A percentile compares a stretch with the other conserved stretches of the same genome.
phyloP scores from a whole-genome alignment of 2,888 invertebrate genomes.

The Pterostichus niger region DNA sequence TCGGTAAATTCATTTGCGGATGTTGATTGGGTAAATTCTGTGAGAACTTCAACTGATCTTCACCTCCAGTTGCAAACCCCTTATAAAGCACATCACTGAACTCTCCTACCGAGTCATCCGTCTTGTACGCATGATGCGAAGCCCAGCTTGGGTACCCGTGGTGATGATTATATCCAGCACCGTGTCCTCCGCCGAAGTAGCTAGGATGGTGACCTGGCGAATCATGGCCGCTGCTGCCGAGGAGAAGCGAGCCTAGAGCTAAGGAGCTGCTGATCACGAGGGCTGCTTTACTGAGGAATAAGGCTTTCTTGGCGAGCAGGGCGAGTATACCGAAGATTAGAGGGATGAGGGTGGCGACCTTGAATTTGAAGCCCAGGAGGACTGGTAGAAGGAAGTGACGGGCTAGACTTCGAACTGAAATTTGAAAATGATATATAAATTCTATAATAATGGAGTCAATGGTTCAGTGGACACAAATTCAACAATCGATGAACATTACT shows the following conservation, averaged over 20 bases:
- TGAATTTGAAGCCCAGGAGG: conserved; percentile 89
- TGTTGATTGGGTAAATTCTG: not conserved
- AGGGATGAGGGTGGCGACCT: conserved; percentile 86
- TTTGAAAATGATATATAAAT: conserved; percentile 22
- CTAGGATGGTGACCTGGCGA: conserved; percentile 72
- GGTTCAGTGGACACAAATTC: no score
- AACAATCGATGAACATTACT: no score
- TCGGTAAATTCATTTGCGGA: not conserved
- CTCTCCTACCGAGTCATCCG: conserved; percentile 46
- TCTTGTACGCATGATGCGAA: conserved; percentile 58
- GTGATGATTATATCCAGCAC: conserved; percentile 67
- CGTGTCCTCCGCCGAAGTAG: conserved; percentile 72
- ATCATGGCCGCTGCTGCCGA: conserved; percentile 75
- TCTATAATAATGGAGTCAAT: no score
- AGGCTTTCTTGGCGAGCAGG: conserved; percentile 87
- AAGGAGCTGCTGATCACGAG: conserved; percentile 85
- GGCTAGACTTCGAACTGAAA: conserved; percentile 86
- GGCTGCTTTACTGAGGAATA: conserved; percentile 87
- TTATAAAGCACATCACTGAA: conserved; percentile 51
- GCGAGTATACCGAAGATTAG: conserved; percentile 85
- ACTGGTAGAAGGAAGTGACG: conserved; percentile 88
- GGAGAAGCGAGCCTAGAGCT: conserved; percentile 78
- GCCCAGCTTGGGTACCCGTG: conserved; percentile 59
- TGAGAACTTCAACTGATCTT: conserved; percentile 50
- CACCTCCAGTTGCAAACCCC: conserved; percentile 36